phyloP scores from a whole-genome alignment of 1,140 invertebrate species.

The Medauroidea extradentata region DNA sequence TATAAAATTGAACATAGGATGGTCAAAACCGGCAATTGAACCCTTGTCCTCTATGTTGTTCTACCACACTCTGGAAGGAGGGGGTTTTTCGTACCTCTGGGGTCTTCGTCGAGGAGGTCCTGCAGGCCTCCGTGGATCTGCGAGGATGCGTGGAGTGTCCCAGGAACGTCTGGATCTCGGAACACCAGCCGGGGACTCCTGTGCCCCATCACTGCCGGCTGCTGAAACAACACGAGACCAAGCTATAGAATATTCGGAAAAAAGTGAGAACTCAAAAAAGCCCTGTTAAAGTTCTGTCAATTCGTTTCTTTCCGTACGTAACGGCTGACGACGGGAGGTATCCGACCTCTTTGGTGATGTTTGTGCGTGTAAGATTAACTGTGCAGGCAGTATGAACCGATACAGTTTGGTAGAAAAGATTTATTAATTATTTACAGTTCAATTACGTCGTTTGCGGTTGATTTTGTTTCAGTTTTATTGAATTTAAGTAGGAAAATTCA shows the following conservation, averaged over 20 bases:
- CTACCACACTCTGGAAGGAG: not conserved
- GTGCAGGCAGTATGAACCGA: too few species aligned
- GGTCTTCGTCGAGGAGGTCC: conserved; percentile 35
- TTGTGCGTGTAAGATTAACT: not conserved
- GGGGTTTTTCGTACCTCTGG: conserved; percentile 40
- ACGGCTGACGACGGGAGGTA: not conserved
- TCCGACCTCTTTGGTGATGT: not conserved
- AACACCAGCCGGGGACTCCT: conserved; percentile 49
- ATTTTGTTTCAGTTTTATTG: too few species aligned
- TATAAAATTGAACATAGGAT: not conserved
- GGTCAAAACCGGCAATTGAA: not conserved
- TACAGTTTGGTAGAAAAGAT: not conserved
- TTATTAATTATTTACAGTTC: not conserved
- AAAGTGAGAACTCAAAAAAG: too few species aligned
- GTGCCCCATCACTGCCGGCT: conserved; percentile 44
- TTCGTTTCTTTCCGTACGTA: too few species aligned
- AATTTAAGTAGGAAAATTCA: too few species aligned
- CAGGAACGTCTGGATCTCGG: conserved; percentile 38
- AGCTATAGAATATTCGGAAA: too few species aligned
- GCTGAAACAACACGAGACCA: not conserved
- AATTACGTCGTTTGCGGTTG: too few species aligned
- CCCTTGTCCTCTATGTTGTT: not conserved
- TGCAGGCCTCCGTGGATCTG: conserved; percentile 1
- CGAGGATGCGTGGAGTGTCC: conserved; percentile 29
- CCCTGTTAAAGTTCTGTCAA: too few species aligned